Percentiles rank a stretch among this genome's conserved stretches.
Evolutionary conservation across 2,888 invertebrate genomes (phyloP).

Genomic region (Thysanoteuthis rhombus): DNA sequence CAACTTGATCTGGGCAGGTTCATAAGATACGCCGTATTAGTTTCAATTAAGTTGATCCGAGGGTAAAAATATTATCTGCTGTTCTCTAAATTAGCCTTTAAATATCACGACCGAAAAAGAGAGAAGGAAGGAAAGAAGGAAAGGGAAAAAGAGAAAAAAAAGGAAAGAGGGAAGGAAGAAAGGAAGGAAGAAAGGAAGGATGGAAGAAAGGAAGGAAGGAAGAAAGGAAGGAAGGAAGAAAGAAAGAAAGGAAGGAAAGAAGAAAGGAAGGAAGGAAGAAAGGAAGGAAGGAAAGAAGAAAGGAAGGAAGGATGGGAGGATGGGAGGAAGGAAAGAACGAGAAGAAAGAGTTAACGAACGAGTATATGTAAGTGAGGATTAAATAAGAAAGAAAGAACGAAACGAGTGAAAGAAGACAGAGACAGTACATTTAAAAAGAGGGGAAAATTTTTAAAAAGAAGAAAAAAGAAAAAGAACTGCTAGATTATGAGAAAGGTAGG

Average conservation of each 20-base stretch:
- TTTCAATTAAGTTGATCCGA: background rate
- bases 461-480: background rate
- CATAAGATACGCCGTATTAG: background rate
- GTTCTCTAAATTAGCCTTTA: background rate
- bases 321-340: background rate
- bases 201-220: background rate
- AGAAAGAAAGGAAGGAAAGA: background rate
- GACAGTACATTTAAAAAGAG: too few species aligned
- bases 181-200: background rate
- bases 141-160: background rate
- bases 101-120: background rate
- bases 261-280: too few species aligned
- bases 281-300: background rate
- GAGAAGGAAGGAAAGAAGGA: background rate
- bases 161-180: background rate
- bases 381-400: too few species aligned
- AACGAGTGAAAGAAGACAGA: too few species aligned
- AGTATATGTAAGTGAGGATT: too few species aligned
- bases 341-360: too few species aligned
- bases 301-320: background rate
- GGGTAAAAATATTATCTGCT: background rate
- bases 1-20: background rate
- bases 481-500: too few species aligned
- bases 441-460: too few species aligned
- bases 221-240: background rate